Conservation (phyloP, 2,113 vertebrate species). For the Chamaea fasciata region DNA sequence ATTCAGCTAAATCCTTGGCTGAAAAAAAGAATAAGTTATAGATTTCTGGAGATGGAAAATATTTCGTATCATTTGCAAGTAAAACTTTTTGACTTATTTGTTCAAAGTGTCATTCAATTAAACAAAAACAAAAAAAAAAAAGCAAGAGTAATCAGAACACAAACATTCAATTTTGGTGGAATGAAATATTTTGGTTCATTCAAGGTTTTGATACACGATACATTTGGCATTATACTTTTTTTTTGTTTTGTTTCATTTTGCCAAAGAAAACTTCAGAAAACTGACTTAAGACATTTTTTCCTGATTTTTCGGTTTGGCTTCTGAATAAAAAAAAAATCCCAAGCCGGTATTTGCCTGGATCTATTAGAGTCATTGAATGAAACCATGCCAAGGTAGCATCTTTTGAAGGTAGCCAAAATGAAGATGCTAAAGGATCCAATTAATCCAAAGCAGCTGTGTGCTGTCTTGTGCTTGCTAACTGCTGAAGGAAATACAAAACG, state of each 20-base stretch:
- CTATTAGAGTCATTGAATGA: neutral
- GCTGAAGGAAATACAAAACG: neutral
- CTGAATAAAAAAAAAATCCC: neutral
- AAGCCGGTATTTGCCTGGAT: neutral
- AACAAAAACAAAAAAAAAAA: neutral
- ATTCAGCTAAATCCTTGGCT: neutral
- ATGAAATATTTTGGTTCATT: neutral
- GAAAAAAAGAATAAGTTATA: neutral
- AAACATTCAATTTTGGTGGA: neutral
- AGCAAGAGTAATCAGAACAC: neutral
- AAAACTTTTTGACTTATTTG: neutral
- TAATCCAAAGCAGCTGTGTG: neutral
- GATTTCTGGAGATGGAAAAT: neutral
- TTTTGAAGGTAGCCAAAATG: neutral
- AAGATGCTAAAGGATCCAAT: neutral
- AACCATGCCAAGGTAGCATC: neutral
- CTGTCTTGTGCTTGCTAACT: neutral
- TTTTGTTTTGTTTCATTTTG: neutral
- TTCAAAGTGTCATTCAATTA: neutral
- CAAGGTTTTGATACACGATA: neutral
- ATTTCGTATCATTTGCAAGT: neutral
- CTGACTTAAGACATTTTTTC: neutral
- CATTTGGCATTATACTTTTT: neutral
- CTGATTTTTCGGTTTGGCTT: neutral
- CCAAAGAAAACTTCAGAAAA: neutral